Percentiles rank a stretch among this genome's conserved stretches.
Conservation (phyloP, 1,140 invertebrate species). For the Melitaea cinxia region DNA sequence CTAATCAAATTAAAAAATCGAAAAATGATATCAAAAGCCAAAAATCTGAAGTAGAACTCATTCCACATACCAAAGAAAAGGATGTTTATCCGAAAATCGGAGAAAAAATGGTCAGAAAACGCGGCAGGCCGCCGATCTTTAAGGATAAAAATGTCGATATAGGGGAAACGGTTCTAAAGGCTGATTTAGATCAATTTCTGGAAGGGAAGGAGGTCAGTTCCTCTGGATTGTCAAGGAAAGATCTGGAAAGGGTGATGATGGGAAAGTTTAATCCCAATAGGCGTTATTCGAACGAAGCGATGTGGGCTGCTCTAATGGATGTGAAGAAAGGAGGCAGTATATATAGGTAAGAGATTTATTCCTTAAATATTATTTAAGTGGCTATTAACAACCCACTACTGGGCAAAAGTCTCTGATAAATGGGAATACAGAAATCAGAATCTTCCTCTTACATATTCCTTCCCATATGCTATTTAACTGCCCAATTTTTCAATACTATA, state of each 20-base stretch:
- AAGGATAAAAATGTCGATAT: slow-evolving; percentile 74
- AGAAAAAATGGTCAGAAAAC: slow-evolving; percentile 52
- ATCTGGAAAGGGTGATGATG: slow-evolving; percentile 79
- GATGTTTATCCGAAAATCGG: slow-evolving; percentile 46
- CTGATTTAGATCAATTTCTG: slow-evolving; percentile 77
- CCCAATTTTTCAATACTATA: too few species aligned
- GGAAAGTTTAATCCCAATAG: slow-evolving; percentile 79
- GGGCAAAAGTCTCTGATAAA: too few species aligned
- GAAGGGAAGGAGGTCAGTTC: slow-evolving; percentile 78
- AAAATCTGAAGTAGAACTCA: slow-evolving; percentile 71
- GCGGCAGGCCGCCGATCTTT: slow-evolving; percentile 67
- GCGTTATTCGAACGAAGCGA: slow-evolving; percentile 73
- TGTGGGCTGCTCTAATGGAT: slow-evolving; percentile 80
- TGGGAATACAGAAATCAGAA: too few species aligned
- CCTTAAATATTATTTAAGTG: too few species aligned
- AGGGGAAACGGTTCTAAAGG: slow-evolving; percentile 72
- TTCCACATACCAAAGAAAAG: slow-evolving; percentile 43
- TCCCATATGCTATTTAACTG: too few species aligned
- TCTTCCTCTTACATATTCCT: too few species aligned
- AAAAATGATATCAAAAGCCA: slow-evolving; percentile 48
- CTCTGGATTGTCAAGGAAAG: slow-evolving; percentile 73
- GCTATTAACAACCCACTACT: too few species aligned
- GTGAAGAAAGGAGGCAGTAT: slow-evolving; percentile 81
- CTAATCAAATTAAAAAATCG: slow-evolving; percentile 57
- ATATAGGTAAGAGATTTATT: slow-evolving; percentile 66